A percentile compares a stretch with the other conserved stretches of the same genome.
Evolutionary conservation across 30 jellyfish, hydroid and myxozoan genomes (phyloP).

Genomic region (Aurelia sp.): DNA sequence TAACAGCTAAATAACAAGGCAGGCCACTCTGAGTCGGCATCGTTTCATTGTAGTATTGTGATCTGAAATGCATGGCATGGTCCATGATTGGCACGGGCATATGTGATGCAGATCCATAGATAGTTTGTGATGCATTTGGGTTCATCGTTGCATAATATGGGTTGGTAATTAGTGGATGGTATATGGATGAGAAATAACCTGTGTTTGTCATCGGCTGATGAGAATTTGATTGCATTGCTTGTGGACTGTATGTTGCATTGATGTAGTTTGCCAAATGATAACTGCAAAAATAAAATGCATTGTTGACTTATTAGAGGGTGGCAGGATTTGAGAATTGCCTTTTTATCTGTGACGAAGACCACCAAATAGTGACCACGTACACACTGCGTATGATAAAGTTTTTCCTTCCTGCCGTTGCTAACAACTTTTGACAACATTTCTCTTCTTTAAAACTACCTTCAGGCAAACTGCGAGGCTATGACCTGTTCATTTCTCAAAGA

Average conservation of each 20-base stretch:
- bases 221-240: slow-evolving; percentile 18
- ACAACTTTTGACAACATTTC: no score
- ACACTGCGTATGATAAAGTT: no score
- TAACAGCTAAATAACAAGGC: slow-evolving; percentile 43
- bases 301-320: background rate
- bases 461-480: no score
- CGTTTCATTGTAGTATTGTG: slow-evolving; percentile 53
- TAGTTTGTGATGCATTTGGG: slow-evolving; percentile 21
- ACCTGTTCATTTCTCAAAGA: no score
- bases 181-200: slow-evolving; percentile 48
- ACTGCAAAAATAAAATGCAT: background rate
- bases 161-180: slow-evolving; percentile 36
- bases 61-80: slow-evolving; percentile 63
- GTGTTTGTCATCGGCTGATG: slow-evolving; percentile 31
- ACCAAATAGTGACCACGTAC: background rate
- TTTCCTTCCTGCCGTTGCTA: no score
- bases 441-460: no score
- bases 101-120: slow-evolving; percentile 36
- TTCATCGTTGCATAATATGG: slow-evolving; percentile 46
- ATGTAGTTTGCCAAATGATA: slow-evolving; percentile 23
- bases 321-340: no score
- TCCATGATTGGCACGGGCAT: slow-evolving; percentile 28
- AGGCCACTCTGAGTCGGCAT: slow-evolving; percentile 26
- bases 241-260: slow-evolving; percentile 32
- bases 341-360: no score